phyloP scores from a whole-genome alignment of 2,797 vertebrate species.

The Bradypodion ventrale region DNA sequence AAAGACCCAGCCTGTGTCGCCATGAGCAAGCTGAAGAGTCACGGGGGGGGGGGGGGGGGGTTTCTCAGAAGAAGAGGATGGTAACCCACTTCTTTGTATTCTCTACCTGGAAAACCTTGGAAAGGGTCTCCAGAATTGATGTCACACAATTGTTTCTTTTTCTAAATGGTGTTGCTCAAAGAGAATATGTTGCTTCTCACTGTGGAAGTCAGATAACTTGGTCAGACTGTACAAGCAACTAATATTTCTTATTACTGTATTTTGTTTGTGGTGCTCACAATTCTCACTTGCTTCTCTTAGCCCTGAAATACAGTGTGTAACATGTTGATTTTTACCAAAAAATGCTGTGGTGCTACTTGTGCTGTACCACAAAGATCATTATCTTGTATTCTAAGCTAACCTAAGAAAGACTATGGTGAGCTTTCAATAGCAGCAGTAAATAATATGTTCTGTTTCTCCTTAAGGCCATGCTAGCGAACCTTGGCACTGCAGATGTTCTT shows the following conservation, averaged over 20 bases:
- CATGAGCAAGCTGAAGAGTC: too few relatives aligned
- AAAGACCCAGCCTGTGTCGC: too few relatives aligned
- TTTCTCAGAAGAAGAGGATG: too few relatives aligned
- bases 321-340: not conserved
- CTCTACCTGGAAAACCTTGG: too few relatives aligned
- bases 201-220: not conserved
- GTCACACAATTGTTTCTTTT: too few relatives aligned
- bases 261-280: not conserved
- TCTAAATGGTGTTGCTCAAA: not conserved
- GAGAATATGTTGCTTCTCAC: not conserved
- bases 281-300: not conserved
- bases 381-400: rapidly evolving
- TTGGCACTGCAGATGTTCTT: too few relatives aligned
- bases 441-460: rapidly evolving
- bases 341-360: not conserved
- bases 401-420: not conserved
- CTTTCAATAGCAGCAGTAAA: not conserved
- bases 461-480: too few relatives aligned
- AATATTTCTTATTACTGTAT: not conserved
- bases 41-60: too few relatives aligned
- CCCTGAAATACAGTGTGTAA: not conserved
- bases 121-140: too few relatives aligned
- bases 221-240: not conserved
- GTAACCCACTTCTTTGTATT: too few relatives aligned
- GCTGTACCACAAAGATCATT: not conserved